These are phyloP conservation scores for Coptotermes formosanus DNA, from an alignment of 1,140 invertebrate genomes.

Conservation along the genomic window DNA sequence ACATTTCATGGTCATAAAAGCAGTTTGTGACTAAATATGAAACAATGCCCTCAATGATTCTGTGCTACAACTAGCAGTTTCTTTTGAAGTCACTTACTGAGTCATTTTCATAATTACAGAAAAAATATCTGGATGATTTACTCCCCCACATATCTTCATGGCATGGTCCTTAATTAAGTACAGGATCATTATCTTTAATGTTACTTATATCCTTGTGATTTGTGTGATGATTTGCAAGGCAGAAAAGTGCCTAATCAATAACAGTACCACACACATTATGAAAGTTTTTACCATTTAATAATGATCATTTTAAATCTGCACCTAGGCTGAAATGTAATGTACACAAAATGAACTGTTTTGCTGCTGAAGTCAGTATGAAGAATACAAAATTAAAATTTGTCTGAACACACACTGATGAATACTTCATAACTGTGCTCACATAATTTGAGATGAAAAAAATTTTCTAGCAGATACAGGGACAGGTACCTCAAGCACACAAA, in stretches of 20 bases:
- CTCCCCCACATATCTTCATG: neutral
- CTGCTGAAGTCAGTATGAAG: neutral
- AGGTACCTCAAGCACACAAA: neutral
- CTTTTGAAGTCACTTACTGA: too few species aligned
- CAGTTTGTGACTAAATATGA: neutral
- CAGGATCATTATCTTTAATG: too few species aligned
- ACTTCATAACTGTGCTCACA: neutral
- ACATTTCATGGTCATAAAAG: conserved; percentile 1
- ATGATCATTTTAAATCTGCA: too few species aligned
- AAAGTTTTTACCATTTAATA: neutral
- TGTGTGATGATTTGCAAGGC: too few species aligned
- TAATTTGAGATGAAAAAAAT: neutral
- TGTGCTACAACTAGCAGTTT: neutral
- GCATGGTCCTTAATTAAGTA: too few species aligned
- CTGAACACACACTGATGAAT: neutral
- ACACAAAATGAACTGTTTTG: neutral
- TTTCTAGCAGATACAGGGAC: neutral
- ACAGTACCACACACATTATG: neutral
- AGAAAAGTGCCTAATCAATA: too few species aligned
- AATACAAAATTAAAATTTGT: neutral
- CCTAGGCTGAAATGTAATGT: neutral
- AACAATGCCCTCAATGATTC: neutral
- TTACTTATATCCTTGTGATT: too few species aligned
- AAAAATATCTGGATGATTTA: neutral
- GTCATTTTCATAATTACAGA: neutral